phyloP scores from a whole-genome alignment of 2,888 invertebrate genomes.

The Zelleria hepariella region DNA sequence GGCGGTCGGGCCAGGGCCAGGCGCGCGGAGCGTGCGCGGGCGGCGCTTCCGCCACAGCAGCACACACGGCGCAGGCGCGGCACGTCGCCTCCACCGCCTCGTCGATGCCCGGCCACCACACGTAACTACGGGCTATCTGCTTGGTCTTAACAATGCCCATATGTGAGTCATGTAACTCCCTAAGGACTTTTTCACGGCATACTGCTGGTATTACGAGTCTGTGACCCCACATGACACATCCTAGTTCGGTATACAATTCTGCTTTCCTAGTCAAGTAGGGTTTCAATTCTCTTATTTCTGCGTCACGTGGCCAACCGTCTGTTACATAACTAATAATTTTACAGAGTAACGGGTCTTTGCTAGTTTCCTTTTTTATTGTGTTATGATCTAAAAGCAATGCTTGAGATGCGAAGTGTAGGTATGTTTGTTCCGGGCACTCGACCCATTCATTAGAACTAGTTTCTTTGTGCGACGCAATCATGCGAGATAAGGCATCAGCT shows the following conservation, averaged over 20 bases:
- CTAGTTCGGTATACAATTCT: not conserved
- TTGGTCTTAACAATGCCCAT: constrained; percentile 16
- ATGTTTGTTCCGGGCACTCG: no score
- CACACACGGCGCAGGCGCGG: not conserved
- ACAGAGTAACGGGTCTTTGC: not conserved
- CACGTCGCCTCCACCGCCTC: constrained; percentile 10
- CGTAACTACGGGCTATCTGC: constrained; percentile 12
- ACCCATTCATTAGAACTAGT: no score
- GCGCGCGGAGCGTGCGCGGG: not conserved
- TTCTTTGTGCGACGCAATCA: not conserved
- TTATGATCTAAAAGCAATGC: not conserved
- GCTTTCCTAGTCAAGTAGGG: not conserved
- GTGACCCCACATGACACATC: constrained; percentile 15
- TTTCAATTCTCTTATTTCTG: not conserved
- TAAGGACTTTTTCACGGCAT: constrained; percentile 9
- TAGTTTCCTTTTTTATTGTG: not conserved
- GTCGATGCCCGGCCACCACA: no score
- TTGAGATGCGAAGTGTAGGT: not conserved
- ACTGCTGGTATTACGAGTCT: constrained; percentile 11
- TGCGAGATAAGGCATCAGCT: not conserved
- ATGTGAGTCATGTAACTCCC: constrained; percentile 12
- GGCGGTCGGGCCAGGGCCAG: not conserved
- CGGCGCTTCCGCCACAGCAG: not conserved
- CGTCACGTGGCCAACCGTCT: not conserved
- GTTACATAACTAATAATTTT: not conserved